Base-by-base conservation (phyloP, 2,113 vertebrate species). In the Boulengeromyrus knoepffleri region DNA sequence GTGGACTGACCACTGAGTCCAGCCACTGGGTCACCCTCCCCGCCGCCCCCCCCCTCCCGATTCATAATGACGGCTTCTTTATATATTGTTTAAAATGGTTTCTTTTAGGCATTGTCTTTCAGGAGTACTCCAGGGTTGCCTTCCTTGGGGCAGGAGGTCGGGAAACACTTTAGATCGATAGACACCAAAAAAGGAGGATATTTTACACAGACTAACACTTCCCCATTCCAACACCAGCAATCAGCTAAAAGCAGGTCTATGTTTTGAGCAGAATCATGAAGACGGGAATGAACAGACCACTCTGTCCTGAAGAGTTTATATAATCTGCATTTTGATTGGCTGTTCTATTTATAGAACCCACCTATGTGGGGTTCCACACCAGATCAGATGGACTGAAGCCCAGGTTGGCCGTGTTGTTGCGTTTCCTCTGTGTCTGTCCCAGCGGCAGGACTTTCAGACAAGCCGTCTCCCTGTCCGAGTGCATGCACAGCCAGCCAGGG, bases 401-500 rank as follows among this genome's bases (percentile, higher is more conserved):
- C 74, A 39, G 50, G 86, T n/a, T 49, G 46, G 84, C 84, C n/a
- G 0, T 47, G 27, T 15, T 39, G 31, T 39, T 24, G 2, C 8
- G 5, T n/a, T 39, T 36, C 87, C 45, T 46, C 31, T 88, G 31
- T 58, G 74, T 80, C 13, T 45, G 53, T 88, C 36, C 36, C 36
- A 19, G 53, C 4, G 21, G 42, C 52, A 42, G 87, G 17, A 56
- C 31, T 66, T 5, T 7, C 42, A 49, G 84, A 50, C 12, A 86
- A 86, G 84, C 24, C 21, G 1, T 50, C 45, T 27, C 45, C 83
- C 91, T n/a, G 12, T 84, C 89, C 90, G 91, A 91, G 91, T 93
- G 90, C 91, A 90, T 93, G 92, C 91, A 77, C 74, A 46, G 92
- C 90, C 74, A 85, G 91, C 91, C 90, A n/a, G 50, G 92, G 93